These are phyloP conservation scores for Muscicapa striata DNA, from an alignment of 2,797 vertebrate species.

Conservation along the genomic window DNA sequence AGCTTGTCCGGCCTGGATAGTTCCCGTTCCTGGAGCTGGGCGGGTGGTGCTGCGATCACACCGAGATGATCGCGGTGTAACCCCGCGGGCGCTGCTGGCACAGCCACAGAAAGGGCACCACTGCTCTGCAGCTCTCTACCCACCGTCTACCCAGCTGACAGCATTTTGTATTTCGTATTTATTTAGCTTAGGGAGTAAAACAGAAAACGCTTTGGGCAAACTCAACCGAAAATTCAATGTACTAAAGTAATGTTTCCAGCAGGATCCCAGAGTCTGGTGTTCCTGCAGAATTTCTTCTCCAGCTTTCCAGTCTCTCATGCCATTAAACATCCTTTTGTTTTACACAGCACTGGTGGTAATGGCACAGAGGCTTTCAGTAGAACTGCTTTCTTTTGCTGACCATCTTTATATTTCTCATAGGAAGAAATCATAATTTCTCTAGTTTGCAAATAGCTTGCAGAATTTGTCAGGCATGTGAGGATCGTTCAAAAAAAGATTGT, in stretches of 20 bases:
- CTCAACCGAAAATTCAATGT: neutral
- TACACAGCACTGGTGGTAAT: neutral
- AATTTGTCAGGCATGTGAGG: neutral
- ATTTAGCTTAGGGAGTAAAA: neutral
- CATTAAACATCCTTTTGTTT: neutral
- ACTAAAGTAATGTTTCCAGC: neutral
- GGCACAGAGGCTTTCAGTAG: neutral
- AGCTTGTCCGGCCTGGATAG: conserved; percentile 61
- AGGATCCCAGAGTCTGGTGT: neutral
- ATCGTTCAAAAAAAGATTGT: neutral
- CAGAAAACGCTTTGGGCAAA: neutral
- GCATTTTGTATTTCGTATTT: neutral
- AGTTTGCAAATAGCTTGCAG: neutral
- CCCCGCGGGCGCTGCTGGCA: neutral
- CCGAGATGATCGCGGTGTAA: conserved; percentile 2
- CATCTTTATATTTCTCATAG: neutral
- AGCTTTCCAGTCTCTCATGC: neutral
- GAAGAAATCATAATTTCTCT: neutral
- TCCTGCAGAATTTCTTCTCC: neutral
- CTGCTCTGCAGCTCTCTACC: neutral
- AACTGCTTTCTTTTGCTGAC: neutral
- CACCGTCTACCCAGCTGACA: neutral
- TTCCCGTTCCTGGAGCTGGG: conserved; percentile 43
- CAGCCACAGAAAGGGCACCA: neutral
- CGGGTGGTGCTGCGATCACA: neutral